phyloP scores from a whole-genome alignment of 2,113 vertebrate genomes.

The Oryzias woworae region DNA sequence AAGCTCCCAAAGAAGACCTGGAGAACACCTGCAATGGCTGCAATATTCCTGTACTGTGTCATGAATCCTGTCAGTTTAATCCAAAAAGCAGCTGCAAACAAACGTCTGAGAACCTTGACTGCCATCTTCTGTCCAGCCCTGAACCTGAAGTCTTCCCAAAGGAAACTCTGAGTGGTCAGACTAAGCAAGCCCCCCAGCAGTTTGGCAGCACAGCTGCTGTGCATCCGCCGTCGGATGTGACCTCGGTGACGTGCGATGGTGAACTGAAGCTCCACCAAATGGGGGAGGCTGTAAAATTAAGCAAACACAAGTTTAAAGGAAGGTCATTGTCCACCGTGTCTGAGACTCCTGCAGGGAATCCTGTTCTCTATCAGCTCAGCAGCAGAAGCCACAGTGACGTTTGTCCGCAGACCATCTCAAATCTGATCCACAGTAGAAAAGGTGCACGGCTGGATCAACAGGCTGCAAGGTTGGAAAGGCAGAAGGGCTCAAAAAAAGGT shows the following conservation, averaged over 20 bases:
- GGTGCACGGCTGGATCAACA: slow-evolving; percentile 62
- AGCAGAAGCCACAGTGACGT: slow-evolving; percentile 72
- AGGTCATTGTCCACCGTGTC: slow-evolving; percentile 74
- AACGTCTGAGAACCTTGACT: slow-evolving; percentile 7
- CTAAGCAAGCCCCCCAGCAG: slow-evolving; percentile 42
- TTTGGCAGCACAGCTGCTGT: slow-evolving; percentile 2
- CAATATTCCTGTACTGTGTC: slow-evolving; percentile 26
- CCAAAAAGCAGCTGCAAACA: slow-evolving; percentile 16
- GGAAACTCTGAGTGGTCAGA: slow-evolving; percentile 54
- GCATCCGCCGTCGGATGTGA: neutral
- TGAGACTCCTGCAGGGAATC: slow-evolving; percentile 77
- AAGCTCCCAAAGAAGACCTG: slow-evolving; percentile 29
- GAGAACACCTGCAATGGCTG: slow-evolving; percentile 47
- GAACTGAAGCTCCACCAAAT: slow-evolving; percentile 25
- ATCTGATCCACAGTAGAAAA: slow-evolving; percentile 74
- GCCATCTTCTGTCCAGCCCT: slow-evolving; percentile 11
- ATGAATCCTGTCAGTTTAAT: slow-evolving; percentile 33
- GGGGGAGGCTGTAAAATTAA: slow-evolving; percentile 50
- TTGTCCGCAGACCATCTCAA: slow-evolving; percentile 65
- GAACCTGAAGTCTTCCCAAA: slow-evolving; percentile 42
- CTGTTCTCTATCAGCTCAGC: slow-evolving; percentile 70
- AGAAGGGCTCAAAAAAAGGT: slow-evolving; percentile 81
- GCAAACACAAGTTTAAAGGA: slow-evolving; percentile 69
- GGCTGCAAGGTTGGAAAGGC: slow-evolving; percentile 73
- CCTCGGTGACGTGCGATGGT: neutral